Percentiles rank a stretch among this genome's conserved stretches.
Evolutionary conservation across 1,140 invertebrate species (phyloP).

Genomic region (Aphaenogaster floridana): DNA sequence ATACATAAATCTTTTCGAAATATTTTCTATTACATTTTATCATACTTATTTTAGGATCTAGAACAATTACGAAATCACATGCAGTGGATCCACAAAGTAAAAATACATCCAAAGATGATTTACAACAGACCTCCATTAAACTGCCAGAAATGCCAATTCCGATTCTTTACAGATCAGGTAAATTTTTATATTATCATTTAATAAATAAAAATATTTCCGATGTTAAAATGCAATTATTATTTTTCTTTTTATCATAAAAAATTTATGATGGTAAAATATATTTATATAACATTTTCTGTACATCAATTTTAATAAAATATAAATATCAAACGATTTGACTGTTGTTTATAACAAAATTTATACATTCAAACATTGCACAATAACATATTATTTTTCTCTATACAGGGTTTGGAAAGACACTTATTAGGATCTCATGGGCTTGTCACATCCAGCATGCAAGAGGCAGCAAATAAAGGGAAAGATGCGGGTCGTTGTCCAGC

Average conservation of each 20-base stretch:
- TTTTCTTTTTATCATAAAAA: neutral
- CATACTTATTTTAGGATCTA: conserved; percentile 89
- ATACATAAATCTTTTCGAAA: neutral
- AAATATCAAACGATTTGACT: neutral
- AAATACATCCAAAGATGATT: conserved; percentile 98
- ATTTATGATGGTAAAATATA: neutral
- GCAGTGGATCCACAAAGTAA: conserved; percentile 98
- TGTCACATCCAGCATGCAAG: conserved; percentile 98
- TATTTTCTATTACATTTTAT: conserved; percentile 37
- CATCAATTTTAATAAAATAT: neutral
- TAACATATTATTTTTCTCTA: neutral
- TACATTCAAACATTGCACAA: neutral
- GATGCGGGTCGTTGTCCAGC: conserved; percentile 97
- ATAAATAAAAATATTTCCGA: conserved; percentile 20
- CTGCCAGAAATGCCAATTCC: conserved; percentile 98
- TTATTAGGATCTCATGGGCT: conserved; percentile 96
- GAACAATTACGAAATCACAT: conserved; percentile 97
- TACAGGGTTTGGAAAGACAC: conserved; percentile 96
- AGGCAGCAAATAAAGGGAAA: conserved; percentile 97
- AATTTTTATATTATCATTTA: conserved; percentile 26
- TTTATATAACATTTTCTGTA: conserved; percentile 1
- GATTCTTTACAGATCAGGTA: conserved; percentile 92
- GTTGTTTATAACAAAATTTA: neutral
- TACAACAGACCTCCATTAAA: conserved; percentile 97
- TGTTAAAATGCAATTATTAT: neutral